phyloP scores from a whole-genome alignment of 2,888 invertebrate genomes.

The Chloromyia formosa region DNA sequence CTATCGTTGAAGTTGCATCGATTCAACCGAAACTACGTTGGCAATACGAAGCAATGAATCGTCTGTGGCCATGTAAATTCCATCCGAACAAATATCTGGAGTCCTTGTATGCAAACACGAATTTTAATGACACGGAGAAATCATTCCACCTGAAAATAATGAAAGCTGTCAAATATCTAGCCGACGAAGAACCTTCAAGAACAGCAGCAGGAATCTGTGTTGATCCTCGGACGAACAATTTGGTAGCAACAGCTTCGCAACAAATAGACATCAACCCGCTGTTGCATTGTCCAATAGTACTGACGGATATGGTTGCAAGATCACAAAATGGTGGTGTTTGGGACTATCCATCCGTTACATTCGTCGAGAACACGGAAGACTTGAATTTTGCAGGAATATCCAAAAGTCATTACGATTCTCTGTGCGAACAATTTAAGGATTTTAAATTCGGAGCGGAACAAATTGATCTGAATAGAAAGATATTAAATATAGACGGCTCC shows the following conservation, averaged over 20 bases:
- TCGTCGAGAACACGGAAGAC: constrained; percentile 56
- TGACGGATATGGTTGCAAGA: constrained; percentile 84
- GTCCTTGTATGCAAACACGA: constrained; percentile 69
- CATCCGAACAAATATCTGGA: constrained; percentile 82
- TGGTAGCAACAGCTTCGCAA: constrained; percentile 75
- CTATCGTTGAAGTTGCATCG: constrained; percentile 68
- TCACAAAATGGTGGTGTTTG: constrained; percentile 84
- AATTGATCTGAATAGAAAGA: constrained; percentile 55
- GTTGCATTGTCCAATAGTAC: constrained; percentile 86
- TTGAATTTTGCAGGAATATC: constrained; percentile 63
- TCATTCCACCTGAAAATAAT: constrained; percentile 69
- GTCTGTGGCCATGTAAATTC: constrained; percentile 85
- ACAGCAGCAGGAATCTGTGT: constrained; percentile 72
- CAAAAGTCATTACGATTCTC: constrained; percentile 59
- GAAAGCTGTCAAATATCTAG: constrained; percentile 62
- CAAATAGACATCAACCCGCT: constrained; percentile 72
- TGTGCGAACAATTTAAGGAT: constrained; percentile 60
- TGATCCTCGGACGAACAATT: constrained; percentile 73
- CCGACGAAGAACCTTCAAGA: constrained; percentile 54
- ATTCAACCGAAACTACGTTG: constrained; percentile 71
- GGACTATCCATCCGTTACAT: constrained; percentile 55
- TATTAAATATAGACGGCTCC: constrained; percentile 39
- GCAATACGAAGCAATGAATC: constrained; percentile 71
- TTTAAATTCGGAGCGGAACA: constrained; percentile 66
- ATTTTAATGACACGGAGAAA: constrained; percentile 69